Evolutionary conservation across 2,888 invertebrate genomes (phyloP).

Genomic region (Mycogona germanica): DNA sequence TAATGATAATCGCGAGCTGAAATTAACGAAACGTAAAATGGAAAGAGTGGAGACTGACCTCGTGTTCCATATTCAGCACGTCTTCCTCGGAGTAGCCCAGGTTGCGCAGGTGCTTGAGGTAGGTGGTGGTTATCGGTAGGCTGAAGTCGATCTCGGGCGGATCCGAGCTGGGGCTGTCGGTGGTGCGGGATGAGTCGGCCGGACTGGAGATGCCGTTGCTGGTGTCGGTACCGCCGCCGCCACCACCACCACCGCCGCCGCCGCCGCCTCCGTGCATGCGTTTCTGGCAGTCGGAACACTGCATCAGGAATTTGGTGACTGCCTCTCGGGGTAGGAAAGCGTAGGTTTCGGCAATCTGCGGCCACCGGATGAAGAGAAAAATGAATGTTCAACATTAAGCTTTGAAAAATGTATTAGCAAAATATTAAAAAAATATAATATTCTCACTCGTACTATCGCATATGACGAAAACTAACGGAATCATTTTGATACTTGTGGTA

Average conservation of each 20-base stretch:
- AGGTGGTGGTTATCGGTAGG: constrained; percentile 79
- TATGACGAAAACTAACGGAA: no score
- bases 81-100: constrained; percentile 38
- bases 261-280: constrained; percentile 35
- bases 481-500: not conserved
- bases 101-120: constrained; percentile 69
- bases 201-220: not conserved
- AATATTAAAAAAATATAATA: no score
- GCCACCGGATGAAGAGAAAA: not conserved
- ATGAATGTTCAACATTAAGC: no score
- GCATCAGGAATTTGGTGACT: constrained; percentile 87
- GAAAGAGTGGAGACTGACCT: no score
- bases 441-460: no score
- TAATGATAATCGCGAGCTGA: no score
- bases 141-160: constrained; percentile 56
- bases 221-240: constrained; percentile 6
- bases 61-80: constrained; percentile 10
- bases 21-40: no score
- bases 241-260: constrained; percentile 11
- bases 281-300: constrained; percentile 85
- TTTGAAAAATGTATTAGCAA: no score
- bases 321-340: constrained; percentile 92
- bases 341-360: constrained; percentile 92
- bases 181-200: not conserved
- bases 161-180: constrained; percentile 22